phyloP scores from a whole-genome alignment of 1,140 invertebrate species.

The Conus betulinus region DNA sequence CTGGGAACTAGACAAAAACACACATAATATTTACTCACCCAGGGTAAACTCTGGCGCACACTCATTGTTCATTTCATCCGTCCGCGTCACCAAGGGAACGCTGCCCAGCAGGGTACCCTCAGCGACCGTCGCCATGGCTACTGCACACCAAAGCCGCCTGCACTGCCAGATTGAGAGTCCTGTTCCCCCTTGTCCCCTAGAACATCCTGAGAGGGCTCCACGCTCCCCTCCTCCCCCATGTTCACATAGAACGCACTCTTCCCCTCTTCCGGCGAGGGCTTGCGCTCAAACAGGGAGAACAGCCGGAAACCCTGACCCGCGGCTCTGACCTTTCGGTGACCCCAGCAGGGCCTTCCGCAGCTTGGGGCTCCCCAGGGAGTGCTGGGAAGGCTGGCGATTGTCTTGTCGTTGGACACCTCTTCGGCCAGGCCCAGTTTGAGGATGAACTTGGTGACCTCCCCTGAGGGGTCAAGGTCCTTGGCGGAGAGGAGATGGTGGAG shows the following conservation, averaged over 20 bases:
- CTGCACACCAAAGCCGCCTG: constrained; percentile 18
- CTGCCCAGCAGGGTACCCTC: constrained; percentile 42
- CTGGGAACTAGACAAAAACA: too few species aligned
- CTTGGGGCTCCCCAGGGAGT: constrained; percentile 52
- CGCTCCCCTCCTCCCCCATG: not conserved
- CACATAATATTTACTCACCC: not conserved
- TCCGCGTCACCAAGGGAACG: constrained; percentile 48
- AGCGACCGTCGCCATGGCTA: not conserved
- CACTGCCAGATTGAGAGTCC: not conserved
- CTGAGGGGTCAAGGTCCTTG: constrained; percentile 52
- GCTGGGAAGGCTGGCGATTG: constrained; percentile 49
- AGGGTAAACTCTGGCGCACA: constrained; percentile 25
- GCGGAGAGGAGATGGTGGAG: constrained; percentile 54
- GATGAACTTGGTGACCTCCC: constrained; percentile 46
- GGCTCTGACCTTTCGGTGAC: constrained; percentile 44
- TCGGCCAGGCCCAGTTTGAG: constrained; percentile 40
- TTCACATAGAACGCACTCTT: constrained; percentile 65
- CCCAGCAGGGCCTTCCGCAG: constrained; percentile 41
- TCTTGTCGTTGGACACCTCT: constrained; percentile 33
- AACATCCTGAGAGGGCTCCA: not conserved
- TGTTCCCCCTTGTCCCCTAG: not conserved
- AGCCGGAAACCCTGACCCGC: constrained; percentile 53
- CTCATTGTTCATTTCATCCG: constrained; percentile 23
- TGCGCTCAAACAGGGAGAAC: constrained; percentile 67
- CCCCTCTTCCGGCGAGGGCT: constrained; percentile 59